A percentile compares a stretch with the other conserved stretches of the same genome.
Evolutionary conservation across 1,140 invertebrate genomes (phyloP).

Genomic region (Orchestia grillus): DNA sequence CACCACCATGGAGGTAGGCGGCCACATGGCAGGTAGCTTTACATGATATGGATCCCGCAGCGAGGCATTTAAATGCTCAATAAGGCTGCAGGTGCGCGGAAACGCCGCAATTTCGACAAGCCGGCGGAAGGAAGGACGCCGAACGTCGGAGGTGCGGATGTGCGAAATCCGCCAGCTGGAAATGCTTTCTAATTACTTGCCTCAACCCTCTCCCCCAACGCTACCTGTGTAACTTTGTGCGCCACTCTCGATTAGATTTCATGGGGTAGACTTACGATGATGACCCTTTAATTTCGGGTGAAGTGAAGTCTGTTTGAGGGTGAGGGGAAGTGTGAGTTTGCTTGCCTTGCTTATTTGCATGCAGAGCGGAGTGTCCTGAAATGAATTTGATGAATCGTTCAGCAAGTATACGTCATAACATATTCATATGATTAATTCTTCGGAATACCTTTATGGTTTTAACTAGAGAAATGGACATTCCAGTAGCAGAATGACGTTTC

Average conservation of each 20-base stretch:
- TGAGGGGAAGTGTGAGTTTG: no score
- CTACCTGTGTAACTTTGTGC: neutral
- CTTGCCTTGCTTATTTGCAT: no score
- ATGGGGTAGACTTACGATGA: neutral
- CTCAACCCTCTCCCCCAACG: neutral
- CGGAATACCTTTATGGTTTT: no score
- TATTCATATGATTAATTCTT: no score
- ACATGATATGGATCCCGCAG: neutral
- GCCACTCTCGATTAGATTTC: neutral
- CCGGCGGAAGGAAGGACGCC: neutral
- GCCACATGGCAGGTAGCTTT: neutral
- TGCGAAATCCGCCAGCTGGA: neutral
- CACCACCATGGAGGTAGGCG: neutral
- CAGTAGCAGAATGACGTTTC: no score
- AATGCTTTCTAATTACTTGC: neutral
- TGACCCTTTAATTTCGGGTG: neutral
- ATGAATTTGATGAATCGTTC: no score
- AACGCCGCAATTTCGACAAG: neutral
- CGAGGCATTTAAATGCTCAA: neutral
- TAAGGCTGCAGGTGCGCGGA: slow-evolving; percentile 19
- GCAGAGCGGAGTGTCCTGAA: no score
- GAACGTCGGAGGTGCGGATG: neutral
- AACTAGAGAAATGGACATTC: no score
- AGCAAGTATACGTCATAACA: no score
- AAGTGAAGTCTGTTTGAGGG: neutral